Evolutionary conservation across 2,113 vertebrate genomes (phyloP).

Genomic region (Notechis scutatus): DNA sequence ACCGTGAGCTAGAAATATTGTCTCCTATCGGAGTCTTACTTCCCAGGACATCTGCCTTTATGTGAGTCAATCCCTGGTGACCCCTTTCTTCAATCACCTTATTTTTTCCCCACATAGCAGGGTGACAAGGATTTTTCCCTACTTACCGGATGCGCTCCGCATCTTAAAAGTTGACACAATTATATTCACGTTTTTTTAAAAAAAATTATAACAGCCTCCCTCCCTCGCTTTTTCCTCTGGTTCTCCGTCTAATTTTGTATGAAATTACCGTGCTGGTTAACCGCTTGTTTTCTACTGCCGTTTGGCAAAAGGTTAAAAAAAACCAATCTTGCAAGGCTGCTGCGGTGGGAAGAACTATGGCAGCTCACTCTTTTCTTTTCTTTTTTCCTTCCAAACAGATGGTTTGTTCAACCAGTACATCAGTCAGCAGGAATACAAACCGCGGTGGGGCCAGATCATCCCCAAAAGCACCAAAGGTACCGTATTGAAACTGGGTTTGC

Average conservation of each 20-base stretch:
- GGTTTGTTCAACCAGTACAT: conserved; percentile 99
- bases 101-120: neutral
- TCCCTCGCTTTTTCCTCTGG: neutral
- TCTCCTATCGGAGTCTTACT: too few species aligned
- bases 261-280: neutral
- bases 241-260: neutral
- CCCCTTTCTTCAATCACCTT: neutral
- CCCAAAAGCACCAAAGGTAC: conserved; percentile 95
- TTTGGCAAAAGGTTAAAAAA: neutral
- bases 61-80: too few species aligned
- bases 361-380: conserved; percentile 1
- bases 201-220: neutral
- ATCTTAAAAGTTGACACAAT: neutral
- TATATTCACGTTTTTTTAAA: neutral
- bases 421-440: conserved; percentile 99
- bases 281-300: neutral
- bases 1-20: too few species aligned
- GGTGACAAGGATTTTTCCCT: neutral
- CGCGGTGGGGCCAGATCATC: conserved; percentile 97
- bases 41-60: neutral
- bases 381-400: conserved; percentile 69
- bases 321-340: neutral
- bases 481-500: neutral
- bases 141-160: neutral
- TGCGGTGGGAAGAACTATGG: neutral